phyloP scores from a whole-genome alignment of 1,140 invertebrate genomes.

The Bactericera cockerelli region DNA sequence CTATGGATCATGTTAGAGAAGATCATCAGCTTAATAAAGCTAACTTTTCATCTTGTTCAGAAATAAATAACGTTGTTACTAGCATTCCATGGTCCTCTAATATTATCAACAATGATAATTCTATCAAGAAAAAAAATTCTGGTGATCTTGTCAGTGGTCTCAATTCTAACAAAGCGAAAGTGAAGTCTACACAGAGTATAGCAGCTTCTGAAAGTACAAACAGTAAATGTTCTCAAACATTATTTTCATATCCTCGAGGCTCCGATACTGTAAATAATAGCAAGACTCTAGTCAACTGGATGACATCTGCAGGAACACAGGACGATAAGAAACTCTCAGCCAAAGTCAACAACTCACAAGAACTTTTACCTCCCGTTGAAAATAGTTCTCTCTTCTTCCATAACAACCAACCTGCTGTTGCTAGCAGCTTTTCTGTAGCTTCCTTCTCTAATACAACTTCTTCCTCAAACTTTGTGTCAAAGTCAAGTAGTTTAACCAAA shows the following conservation, averaged over 20 bases:
- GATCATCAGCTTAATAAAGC: background rate
- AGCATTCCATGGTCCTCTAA: background rate
- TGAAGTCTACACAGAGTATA: background rate
- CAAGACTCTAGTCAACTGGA: slow-evolving; percentile 40
- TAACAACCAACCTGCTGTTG: no score
- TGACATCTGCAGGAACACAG: slow-evolving; percentile 32
- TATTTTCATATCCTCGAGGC: slow-evolving; percentile 11
- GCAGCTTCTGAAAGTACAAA: background rate
- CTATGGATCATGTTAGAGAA: background rate
- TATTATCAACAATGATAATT: background rate
- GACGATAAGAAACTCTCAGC: no score
- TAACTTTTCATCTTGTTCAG: background rate
- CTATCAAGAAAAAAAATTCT: background rate
- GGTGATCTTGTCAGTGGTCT: background rate
- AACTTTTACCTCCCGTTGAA: no score
- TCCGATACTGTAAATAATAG: slow-evolving; percentile 16
- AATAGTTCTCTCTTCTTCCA: no score
- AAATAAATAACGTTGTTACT: background rate
- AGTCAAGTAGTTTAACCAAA: no score
- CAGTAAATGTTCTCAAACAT: background rate
- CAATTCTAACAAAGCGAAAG: background rate
- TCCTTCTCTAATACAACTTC: no score
- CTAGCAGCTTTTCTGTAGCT: no score
- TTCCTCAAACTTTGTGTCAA: no score
- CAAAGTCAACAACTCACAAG: no score